Conservation (phyloP, 2,797 vertebrate species). For the Chrosomus eos region DNA sequence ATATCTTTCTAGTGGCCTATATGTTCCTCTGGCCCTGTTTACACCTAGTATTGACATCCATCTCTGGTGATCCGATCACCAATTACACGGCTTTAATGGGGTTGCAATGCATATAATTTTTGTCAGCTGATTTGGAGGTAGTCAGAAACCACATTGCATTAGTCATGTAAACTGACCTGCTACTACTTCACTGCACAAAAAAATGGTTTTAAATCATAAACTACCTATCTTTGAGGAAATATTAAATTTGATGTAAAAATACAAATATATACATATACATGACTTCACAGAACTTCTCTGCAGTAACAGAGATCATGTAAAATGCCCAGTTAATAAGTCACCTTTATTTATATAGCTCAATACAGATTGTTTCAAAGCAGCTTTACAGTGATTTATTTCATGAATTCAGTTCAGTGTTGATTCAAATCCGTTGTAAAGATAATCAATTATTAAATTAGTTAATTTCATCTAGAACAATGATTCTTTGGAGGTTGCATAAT, state of each 20-base stretch:
- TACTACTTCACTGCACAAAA: too few relatives aligned
- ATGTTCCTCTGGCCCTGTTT: conserved; percentile 73
- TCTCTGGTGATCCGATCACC: background rate
- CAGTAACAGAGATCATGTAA: background rate
- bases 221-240: too few relatives aligned
- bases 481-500: background rate
- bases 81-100: background rate
- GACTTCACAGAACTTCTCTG: background rate
- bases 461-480: too few relatives aligned
- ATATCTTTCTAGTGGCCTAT: background rate
- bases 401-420: too few relatives aligned
- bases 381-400: too few relatives aligned
- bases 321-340: background rate
- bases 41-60: background rate
- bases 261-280: background rate
- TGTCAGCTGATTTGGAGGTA: background rate
- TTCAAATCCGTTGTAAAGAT: too few relatives aligned
- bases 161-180: background rate
- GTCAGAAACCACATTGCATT: background rate
- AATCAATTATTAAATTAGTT: too few relatives aligned
- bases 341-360: too few relatives aligned
- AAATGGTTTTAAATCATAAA: too few relatives aligned
- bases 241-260: too few relatives aligned
- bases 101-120: background rate
- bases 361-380: too few relatives aligned